Evolutionary conservation across 2,797 vertebrate species (phyloP), one percentile per base, ranked within the genome.

Genomic region (Craterocephalus amniculus): DNA sequence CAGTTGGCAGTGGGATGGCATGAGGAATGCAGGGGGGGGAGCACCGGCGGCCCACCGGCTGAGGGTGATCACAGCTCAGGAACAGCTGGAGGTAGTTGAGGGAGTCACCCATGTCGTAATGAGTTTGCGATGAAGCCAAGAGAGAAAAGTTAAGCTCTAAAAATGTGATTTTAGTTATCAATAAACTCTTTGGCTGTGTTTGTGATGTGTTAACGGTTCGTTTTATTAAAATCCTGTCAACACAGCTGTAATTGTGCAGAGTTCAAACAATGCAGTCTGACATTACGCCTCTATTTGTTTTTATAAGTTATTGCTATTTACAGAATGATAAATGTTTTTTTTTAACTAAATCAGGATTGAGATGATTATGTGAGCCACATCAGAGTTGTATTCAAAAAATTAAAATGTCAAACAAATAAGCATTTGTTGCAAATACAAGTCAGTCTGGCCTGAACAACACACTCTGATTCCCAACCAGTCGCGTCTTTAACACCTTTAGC

Each of bases 1-100:
- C 88, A 91, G 65, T 75, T 86, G 79, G 90, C 85, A 67, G 67
- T 27, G 31, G 11, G 63, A 70, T 68, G 74, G 72, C 26, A 73
- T 9, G 48, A 83, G 80, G 83, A 86, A 90, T 87, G 77, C 63
- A 49, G 26, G 63, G 70, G 52, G 56, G 65, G 81, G 78, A 74
- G 59, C 58, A 56, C 66, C 67, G 55, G 62, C 38, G 69, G 61
- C 74, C 76, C 72, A 70, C 58, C 63, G 70, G 66, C 20, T 65
- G 67, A 76, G 65, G 60, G 49, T 69, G 48, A 73, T 60, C 63
- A 56, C 58, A 62, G 63, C 4, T 0, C n/a, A 43, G 61, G 13
- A 81, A 55, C 63, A 81, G 69, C 76, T 68, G 65, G 66, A 34
- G 64, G 67, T 34, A 70, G 60, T 70, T 22, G 43, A 52, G 72